Evolutionary conservation across 2,888 invertebrate genomes (phyloP), one percentile per base, ranked within the genome.

Genomic region (Tribolium freemani): DNA sequence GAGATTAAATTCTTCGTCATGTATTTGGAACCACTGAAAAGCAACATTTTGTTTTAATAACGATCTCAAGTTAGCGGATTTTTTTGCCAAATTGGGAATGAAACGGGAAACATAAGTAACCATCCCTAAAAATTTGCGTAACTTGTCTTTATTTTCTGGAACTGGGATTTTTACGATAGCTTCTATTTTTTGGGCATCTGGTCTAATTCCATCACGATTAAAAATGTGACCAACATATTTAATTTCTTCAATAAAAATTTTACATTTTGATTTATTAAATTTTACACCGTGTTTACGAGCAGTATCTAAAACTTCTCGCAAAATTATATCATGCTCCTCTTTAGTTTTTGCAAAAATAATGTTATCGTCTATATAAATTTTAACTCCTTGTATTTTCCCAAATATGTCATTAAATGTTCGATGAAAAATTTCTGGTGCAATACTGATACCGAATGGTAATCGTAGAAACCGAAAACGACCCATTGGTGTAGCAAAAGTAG

Each of bases 191-290:
- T 69, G 48, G 46, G 10, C 6, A 30, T 73, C 73, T 9, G 75
- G 56, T 51, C 48, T 26, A 46, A 79, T 71, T 11, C 80, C 80
- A 3, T 75, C 45, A 11, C 64, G 72, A 16, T 69, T 68, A 16
- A 80, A 68, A n/a, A 69, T 72, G 53, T 81, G 78, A 48, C 81
- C 80, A 5, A 82, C 44, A 71, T 77, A 81, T 56, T 76, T 77
- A 4, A 80, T 71, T 72, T 77, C 73, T 53, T 74, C 58, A 53
- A 67, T 31, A 10, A 51, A 60, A 53, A 80, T 75, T 66, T 75
- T 66, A 60, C 76, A 77, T 73, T 81, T 81, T 13, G 70, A 38
- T 53, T 44, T 26, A 66, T 78, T 77, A 57, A 79, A 79, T 70
- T 66, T 78, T 4, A 78, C 66, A 9, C 68, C 71, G 16, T 70